Base-by-base conservation (phyloP, 2,797 vertebrate species). In the Myoxocephalus aenaeus region DNA sequence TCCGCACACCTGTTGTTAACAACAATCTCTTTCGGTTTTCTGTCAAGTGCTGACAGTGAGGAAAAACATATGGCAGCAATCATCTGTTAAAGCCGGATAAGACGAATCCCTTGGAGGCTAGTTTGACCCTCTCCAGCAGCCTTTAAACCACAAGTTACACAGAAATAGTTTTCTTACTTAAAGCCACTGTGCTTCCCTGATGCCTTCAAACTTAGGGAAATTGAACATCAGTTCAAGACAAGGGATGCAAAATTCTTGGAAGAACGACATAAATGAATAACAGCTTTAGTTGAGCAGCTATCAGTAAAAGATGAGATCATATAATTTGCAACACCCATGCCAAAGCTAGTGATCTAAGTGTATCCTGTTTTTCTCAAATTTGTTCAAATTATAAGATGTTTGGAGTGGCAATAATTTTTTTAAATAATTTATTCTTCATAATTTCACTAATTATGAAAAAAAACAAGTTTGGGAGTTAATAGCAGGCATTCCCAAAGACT, bases 1-100 rank as follows among this genome's bases (percentile, higher is more conserved):
- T 81, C 65, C 51, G 84, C 82, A 92, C 86, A 92, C 92, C 89
- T 94, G 86, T 91, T 92, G 85, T 87, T 90, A 87, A 85, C 80
- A 81, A 63, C 4, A 14, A 84, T 87, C 87, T 85, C 81, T 68
- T 50, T 65, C 79, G 84, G 66, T 54, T 65, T 87, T 85, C 84
- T 87, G 85, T 92, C 90, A 85, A 90, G 78, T 69, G 72, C 82
- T 90, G 90, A 90, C 89, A 86, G 53, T 81, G 76, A 86, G 44
- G 70, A 75, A 82, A 86, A 90, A 83, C 86, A 91, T 85, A 91
- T 89, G 87, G 86, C 77, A 48, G 42, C 77, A 66, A 84, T 90
- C 90, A 90, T 90, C 83, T 90, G 82, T 83, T 90, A 76, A 84
- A 78, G 54, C 73, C 25, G 36, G 73, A 82, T 71, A 83, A 86